These are phyloP conservation scores for Euplagia quadripunctaria DNA, from an alignment of 2,888 invertebrate species.

Conservation along the genomic window DNA sequence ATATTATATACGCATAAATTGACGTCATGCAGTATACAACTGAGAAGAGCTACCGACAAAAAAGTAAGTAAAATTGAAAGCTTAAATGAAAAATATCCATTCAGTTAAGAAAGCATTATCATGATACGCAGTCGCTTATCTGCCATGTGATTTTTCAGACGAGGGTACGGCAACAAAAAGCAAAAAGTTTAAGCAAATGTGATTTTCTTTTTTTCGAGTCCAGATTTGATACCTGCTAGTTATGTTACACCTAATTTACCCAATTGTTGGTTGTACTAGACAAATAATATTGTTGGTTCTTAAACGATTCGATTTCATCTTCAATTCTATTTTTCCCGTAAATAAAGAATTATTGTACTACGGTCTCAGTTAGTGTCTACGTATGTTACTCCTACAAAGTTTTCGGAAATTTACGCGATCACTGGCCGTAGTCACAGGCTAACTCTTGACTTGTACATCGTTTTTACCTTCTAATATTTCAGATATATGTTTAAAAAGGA, in stretches of 20 bases:
- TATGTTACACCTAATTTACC: too few relatives aligned
- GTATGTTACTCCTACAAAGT: too few relatives aligned
- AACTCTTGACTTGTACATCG: too few relatives aligned
- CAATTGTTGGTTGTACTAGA: too few relatives aligned
- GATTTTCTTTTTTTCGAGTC: background rate
- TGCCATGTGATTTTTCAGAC: background rate
- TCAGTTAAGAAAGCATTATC: background rate
- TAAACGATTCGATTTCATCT: too few relatives aligned
- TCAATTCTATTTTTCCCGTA: too few relatives aligned
- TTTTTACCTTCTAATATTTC: background rate
- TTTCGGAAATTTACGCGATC: too few relatives aligned
- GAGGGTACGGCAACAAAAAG: background rate
- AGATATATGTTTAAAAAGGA: background rate
- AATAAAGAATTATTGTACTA: too few relatives aligned
- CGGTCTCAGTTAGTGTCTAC: too few relatives aligned
- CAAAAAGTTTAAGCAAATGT: background rate
- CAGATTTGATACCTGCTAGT: background rate
- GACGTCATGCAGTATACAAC: background rate
- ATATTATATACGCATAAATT: conserved; percentile 13
- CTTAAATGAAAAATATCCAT: conserved; percentile 19
- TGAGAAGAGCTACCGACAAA: background rate
- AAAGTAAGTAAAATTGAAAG: conserved; percentile 23
- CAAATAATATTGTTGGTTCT: too few relatives aligned
- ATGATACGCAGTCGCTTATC: background rate
- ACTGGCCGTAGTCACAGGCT: too few relatives aligned